Base-by-base conservation (phyloP, 2,113 vertebrate species). In the Myotis lucifugus region DNA sequence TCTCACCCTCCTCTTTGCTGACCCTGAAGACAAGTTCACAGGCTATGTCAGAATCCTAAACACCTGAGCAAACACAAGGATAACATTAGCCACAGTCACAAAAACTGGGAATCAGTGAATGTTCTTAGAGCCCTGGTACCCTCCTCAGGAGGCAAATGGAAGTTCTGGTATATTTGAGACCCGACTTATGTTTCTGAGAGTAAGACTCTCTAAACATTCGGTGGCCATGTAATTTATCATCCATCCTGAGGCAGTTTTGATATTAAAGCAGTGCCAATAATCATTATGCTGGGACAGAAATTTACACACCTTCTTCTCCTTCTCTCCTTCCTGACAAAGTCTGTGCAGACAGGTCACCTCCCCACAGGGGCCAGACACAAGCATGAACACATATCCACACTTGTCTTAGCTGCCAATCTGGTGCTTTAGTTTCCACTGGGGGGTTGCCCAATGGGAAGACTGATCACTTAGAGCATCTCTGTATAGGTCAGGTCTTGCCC, bases 361-460 rank as follows among this genome's bases (percentile, higher is more conserved):
- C 8, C 23, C 3, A 1, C 0, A 2, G 2, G 29, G 25, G 48
- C 34, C 12, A 0, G 10, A 29, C 6, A 37, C 74, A 50, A 11
- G 15, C 40, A 50, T 40, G 61, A n/a, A 37, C 18, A 2, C 34
- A 13, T 14, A 17, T 32, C 23, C 34, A 25, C 21, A 37, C 19
- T 27, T 72, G 29, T 6, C 37, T 50, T 78, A 64, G 23, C 40
- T 59, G 32, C 23, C 48, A 37, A 1, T 37, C 52, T 37, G 29
- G n/a, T 25, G 42, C 29, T 78, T 73, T 46, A 25, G 46, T 77
- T 91, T 86, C 69, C 52, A 73, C 32, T 42, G 14, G 23, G 13
- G 17, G 52, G 72, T 66, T 61, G 13, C 42, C 17, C 46, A 34
- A 69, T 15, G 0, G 18, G 52, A 42, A 67, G 32, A 76, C 15